phyloP scores from a whole-genome alignment of 2,888 invertebrate genomes.

The Glyphotaelius pellucidus region DNA sequence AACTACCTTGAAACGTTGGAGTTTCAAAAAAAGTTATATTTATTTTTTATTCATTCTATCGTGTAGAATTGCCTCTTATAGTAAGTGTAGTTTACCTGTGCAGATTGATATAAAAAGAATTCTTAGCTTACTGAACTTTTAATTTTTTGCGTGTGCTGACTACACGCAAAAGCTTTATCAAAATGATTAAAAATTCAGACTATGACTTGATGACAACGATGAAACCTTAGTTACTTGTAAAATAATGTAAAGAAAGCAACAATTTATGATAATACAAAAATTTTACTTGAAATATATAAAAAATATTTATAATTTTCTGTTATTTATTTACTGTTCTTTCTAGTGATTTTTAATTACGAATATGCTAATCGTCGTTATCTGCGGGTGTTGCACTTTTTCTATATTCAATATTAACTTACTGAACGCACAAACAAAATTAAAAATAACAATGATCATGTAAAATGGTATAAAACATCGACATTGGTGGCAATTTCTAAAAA shows the following conservation, averaged over 20 bases:
- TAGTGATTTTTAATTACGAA: not conserved
- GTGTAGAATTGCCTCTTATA: no score
- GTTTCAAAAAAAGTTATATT: no score
- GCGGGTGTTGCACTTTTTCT: not conserved
- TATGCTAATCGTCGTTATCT: no score
- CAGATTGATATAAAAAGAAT: no score
- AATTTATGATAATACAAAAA: not conserved
- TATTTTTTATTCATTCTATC: no score
- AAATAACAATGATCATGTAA: not conserved
- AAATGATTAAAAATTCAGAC: not conserved
- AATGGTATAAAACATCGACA: not conserved
- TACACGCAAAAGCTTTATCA: no score
- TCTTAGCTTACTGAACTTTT: no score
- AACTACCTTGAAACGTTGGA: no score
- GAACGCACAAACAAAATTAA: not conserved
- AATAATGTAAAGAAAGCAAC: not conserved
- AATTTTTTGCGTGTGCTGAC: no score
- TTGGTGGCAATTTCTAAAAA: not conserved
- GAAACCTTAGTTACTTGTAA: not conserved
- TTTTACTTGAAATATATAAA: not conserved
- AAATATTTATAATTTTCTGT: not conserved
- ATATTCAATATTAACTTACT: not conserved
- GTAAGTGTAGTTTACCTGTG: no score
- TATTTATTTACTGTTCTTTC: not conserved
- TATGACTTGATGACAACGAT: no score